Evolutionary conservation across 2,888 invertebrate genomes (phyloP).

Genomic region (Amphiduros pacificus): DNA sequence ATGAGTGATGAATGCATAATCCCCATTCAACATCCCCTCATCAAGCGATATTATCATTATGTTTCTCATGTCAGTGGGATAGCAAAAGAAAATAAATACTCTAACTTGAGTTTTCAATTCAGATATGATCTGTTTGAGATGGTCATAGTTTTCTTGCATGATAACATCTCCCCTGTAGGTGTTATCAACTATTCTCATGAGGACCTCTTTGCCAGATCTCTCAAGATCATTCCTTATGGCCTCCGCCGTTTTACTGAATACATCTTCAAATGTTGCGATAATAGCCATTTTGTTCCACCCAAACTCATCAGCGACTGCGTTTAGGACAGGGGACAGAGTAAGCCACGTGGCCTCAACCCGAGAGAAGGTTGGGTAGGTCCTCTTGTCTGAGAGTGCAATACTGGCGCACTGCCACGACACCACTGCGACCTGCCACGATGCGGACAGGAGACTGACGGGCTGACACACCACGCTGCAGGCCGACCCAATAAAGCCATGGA

Average conservation of each 20-base stretch:
- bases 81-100: neutral
- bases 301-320: neutral
- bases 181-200: neutral
- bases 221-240: neutral
- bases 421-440: neutral
- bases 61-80: neutral
- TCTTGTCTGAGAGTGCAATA: neutral
- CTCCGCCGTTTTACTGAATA: neutral
- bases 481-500: neutral
- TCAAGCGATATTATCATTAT: neutral
- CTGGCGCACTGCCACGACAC: neutral
- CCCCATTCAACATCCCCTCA: neutral
- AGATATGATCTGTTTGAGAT: neutral
- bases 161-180: neutral
- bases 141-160: neutral
- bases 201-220: neutral
- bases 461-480: constrained; percentile 2
- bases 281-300: neutral
- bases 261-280: neutral
- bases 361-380: neutral
- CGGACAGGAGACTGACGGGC: neutral
- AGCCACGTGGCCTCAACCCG: neutral
- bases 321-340: neutral
- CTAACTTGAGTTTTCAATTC: neutral
- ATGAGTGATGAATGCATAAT: neutral